Evolutionary conservation across 1,140 invertebrate species (phyloP), one percentile per base, ranked within the genome.

Genomic region (Philopotamus ludificatus): DNA sequence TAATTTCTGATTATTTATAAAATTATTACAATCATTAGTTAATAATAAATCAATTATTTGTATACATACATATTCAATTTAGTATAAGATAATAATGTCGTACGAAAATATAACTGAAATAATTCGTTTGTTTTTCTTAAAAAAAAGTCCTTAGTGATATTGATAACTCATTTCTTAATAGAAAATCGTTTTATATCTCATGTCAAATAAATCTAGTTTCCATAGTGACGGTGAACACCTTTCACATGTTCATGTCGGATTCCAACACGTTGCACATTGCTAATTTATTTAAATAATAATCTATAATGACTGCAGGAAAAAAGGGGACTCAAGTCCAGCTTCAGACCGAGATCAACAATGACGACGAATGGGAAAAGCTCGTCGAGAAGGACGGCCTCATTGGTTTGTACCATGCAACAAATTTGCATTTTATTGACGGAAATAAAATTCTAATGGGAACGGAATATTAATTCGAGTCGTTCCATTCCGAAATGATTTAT

Each of bases 351-450:
- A 82, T 93, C n/a, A 81, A 81, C 65, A 90, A 80, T n/a, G 89
- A 95, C 67, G 91, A 95, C 64, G 93, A 97, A 71, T 95, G 93
- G 89, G 83, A 86, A 58, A 90, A 91, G 74, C 84, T 94, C 65
- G 70, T 95, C 22, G 80, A 85, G 51, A 85, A 86, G 71, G 85
- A 91, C 63, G 93, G 94, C 60, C 79, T 96, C 26, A 79, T 93
- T 63, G 89, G 93, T 92, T 80, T 76, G 75, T 74, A 53, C 21
- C 62, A 51, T 34, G 41, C 54, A 44, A 54, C 21, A 42, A 55
- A 55, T 39, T 55, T 55, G 28, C 53, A 55, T 39, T 55, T 55
- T 8, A 7, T 9, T 15, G 44, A 8, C 4, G 10, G n/a, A n/a
- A n/a, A n/a, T 39, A 34, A 34, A 7, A 34, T 34, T 4, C 28